Evolutionary conservation across 1,140 invertebrate genomes (phyloP).

Genomic region (Mactra quadrangularis): DNA sequence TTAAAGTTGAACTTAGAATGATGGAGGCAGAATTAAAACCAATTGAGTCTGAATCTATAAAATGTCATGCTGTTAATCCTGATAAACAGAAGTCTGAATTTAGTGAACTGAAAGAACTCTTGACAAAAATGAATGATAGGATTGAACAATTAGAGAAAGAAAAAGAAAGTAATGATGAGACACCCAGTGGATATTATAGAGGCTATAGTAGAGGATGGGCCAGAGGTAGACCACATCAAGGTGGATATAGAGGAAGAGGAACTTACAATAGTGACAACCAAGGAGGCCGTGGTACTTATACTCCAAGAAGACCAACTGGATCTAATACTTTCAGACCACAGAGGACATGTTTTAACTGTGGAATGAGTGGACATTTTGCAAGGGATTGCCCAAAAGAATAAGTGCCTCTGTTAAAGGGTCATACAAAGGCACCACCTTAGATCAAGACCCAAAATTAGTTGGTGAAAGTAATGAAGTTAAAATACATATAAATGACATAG

Average conservation of each 20-base stretch:
- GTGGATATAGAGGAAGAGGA: conserved; percentile 1
- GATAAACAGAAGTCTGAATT: background rate
- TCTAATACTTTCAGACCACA: conserved; percentile 16
- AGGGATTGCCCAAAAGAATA: background rate
- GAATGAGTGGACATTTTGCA: background rate
- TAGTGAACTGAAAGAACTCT: background rate
- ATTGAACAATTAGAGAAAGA: conserved; percentile 8
- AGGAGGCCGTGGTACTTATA: background rate
- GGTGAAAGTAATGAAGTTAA: conserved; percentile 12
- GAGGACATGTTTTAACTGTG: background rate
- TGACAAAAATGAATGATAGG: background rate
- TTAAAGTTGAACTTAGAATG: conserved; percentile 36
- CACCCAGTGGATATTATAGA: too few relatives aligned
- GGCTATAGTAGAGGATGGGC: too few relatives aligned
- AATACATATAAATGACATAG: conserved; percentile 6
- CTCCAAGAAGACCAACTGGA: background rate
- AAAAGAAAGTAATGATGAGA: background rate
- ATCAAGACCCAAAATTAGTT: conserved; percentile 8
- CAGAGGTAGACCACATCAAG: background rate
- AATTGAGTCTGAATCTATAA: background rate
- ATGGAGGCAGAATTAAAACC: conserved; percentile 7
- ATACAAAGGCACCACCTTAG: background rate
- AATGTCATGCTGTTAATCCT: conserved; percentile 9
- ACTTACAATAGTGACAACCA: too few relatives aligned
- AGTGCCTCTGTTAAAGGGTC: conserved; percentile 17